Base-by-base conservation (phyloP, 2,797 vertebrate genomes). In the Momotus momota region DNA sequence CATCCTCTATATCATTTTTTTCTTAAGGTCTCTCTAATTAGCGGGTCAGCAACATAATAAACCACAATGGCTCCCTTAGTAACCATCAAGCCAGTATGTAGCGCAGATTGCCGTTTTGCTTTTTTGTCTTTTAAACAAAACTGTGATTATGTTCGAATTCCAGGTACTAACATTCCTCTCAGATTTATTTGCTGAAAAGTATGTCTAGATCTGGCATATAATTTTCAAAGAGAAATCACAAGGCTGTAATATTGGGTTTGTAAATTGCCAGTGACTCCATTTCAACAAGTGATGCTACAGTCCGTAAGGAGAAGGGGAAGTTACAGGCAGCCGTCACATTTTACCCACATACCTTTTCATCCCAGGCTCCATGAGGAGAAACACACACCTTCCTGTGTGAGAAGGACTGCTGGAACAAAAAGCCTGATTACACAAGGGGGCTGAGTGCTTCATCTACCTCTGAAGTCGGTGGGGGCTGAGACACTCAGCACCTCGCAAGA, bases 21-120 rank as follows among this genome's bases (percentile, higher is more conserved):
- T 55, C 75, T 69, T 43, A 82, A 66, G 60, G n/a, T 18, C 66
- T 91, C 64, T 81, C 84, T 79, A 94, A 93, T 94, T 90, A 94
- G n/a, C 66, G 91, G 66, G 48, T 72, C 91, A 95, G 79, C 27
- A 81, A 71, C 57, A 75, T 31, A 54, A 81, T 25, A 94, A 95
- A 51, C 23, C 49, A 41, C 65, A 81, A 25, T 5, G 21, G 65
- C 8, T 91, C 49, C 87, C 75, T 81, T 5, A 66, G 70, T 29
- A 43, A 52, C 70, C 64, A 90, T 70, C 58, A 55, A 81, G 27
- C 7, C 70, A 55, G 6, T 5, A 3, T 18, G 31, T 15, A 65
- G 20, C 70, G 14, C 21, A 88, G 54, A 86, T 3, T 18, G 27
- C 60, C 48, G 43, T 3, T 31, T 45, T 38, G 35, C 41, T 49